These are phyloP conservation scores for Caenorhabditis plicata DNA, from an alignment of 2,888 invertebrate genomes.

Conservation along the genomic window DNA sequence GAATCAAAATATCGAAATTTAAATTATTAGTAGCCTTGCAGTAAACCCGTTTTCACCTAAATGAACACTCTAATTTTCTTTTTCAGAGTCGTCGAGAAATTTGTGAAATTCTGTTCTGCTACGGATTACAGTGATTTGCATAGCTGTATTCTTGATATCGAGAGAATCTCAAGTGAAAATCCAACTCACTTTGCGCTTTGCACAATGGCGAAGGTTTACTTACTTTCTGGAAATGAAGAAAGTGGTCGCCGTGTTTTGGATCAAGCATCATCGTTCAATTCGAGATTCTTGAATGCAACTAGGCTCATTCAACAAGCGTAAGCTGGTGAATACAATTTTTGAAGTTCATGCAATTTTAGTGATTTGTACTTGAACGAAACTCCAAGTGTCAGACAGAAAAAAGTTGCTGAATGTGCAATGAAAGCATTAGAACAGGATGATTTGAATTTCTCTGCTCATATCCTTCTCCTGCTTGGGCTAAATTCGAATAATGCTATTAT, in stretches of 20 bases:
- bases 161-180: conserved; percentile 3
- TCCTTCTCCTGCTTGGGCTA: conserved; percentile 20
- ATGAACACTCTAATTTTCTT: too few species aligned
- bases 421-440: conserved; percentile 11
- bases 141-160: conserved; percentile 19
- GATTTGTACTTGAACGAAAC: conserved; percentile 19
- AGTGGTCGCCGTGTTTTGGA: conserved; percentile 3
- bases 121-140: conserved; percentile 18
- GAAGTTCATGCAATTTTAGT: conserved; percentile 1
- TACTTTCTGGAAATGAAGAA: conserved; percentile 11
- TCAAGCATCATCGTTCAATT: conserved; percentile 9
- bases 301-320: conserved; percentile 21
- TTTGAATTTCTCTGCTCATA: conserved; percentile 28
- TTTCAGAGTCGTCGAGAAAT: conserved; percentile 8
- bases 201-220: conserved; percentile 22
- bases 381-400: conserved; percentile 11
- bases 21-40: too few species aligned
- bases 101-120: conserved; percentile 22
- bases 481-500: conserved; percentile 2
- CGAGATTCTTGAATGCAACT: conserved; percentile 21
- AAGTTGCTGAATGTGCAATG: conserved; percentile 12
- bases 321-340: conserved; percentile 1
- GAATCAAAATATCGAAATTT: too few species aligned
- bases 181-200: conserved; percentile 24
- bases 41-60: too few species aligned